A percentile compares a stretch with the other conserved stretches of the same genome.
Evolutionary conservation across 2,888 invertebrate genomes (phyloP).

Genomic region (Cerastis rubricosa): DNA sequence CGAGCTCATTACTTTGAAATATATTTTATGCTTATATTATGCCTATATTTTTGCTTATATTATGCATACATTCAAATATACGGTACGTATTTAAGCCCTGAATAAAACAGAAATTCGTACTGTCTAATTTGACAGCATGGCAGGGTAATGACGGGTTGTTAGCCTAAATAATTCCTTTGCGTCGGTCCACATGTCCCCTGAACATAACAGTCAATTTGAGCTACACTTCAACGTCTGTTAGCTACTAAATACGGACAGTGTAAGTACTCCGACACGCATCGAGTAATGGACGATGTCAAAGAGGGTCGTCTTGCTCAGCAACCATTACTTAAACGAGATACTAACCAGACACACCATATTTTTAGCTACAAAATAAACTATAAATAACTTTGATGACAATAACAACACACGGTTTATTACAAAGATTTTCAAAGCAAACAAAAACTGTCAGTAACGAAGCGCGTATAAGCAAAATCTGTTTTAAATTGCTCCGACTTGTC

Average conservation of each 20-base stretch:
- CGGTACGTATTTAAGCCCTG: neutral
- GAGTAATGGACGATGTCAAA: conserved; percentile 32
- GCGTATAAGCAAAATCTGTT: conserved; percentile 58
- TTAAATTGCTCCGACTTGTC: conserved; percentile 59
- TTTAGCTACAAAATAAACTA: neutral
- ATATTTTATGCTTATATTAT: conserved; percentile 41
- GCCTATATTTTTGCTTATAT: conserved; percentile 11
- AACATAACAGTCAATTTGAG: conserved; percentile 35
- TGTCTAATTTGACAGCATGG: conserved; percentile 47
- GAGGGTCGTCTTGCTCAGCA: conserved; percentile 41
- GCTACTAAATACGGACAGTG: conserved; percentile 41
- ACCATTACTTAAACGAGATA: conserved; percentile 27
- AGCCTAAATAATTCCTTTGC: conserved; percentile 39
- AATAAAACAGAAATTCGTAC: conserved; percentile 6
- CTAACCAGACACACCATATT: conserved; percentile 27
- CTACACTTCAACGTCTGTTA: conserved; percentile 51
- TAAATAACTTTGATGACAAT: neutral
- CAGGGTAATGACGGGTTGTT: conserved; percentile 47
- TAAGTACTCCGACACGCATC: conserved; percentile 42
- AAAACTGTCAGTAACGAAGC: conserved; percentile 37
- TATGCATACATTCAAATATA: conserved; percentile 21
- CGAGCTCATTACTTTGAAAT: conserved; percentile 62
- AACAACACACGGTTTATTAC: conserved; percentile 20
- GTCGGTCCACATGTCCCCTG: conserved; percentile 26
- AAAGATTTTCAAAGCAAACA: conserved; percentile 36